phyloP scores from a whole-genome alignment of 2,888 invertebrate genomes.

The Meta bourneti region DNA sequence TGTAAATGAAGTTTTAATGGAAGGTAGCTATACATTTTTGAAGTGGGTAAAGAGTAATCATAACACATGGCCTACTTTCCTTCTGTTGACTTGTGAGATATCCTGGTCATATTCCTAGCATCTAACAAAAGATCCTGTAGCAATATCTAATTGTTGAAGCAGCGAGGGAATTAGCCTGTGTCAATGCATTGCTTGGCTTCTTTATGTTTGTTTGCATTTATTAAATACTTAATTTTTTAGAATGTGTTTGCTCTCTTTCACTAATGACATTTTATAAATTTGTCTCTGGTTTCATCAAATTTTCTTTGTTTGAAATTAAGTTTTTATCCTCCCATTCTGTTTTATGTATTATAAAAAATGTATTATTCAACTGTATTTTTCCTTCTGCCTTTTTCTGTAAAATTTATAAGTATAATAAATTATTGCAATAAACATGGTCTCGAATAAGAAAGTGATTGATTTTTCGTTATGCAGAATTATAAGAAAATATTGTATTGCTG shows the following conservation, averaged over 20 bases:
- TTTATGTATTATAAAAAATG: conserved; percentile 35
- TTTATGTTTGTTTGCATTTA: conserved; percentile 74
- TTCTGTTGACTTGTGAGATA: conserved; percentile 67
- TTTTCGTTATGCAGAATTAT: not conserved
- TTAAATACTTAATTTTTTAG: conserved; percentile 75
- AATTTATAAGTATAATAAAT: conserved; percentile 65
- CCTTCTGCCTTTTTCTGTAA: conserved; percentile 58
- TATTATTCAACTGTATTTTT: conserved; percentile 51
- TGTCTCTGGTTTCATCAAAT: not conserved
- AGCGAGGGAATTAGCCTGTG: conserved; percentile 68
- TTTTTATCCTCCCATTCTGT: not conserved
- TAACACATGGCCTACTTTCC: conserved; percentile 37
- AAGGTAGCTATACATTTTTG: conserved; percentile 58
- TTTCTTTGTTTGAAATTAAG: conserved; percentile 6
- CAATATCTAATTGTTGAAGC: conserved; percentile 66
- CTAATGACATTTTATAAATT: conserved; percentile 37
- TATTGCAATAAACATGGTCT: conserved; percentile 69
- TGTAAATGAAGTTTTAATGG: conserved; percentile 35
- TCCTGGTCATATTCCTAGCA: conserved; percentile 72
- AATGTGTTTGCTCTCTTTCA: conserved; percentile 42
- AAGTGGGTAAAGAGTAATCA: conserved; percentile 44
- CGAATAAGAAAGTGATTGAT: conserved; percentile 14
- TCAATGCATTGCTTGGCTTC: conserved; percentile 68
- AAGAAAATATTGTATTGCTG: too few relatives aligned
- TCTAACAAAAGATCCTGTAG: conserved; percentile 56